These are phyloP conservation scores for Dilophus febrilis DNA, from an alignment of 2,888 invertebrate species.

Conservation along the genomic window DNA sequence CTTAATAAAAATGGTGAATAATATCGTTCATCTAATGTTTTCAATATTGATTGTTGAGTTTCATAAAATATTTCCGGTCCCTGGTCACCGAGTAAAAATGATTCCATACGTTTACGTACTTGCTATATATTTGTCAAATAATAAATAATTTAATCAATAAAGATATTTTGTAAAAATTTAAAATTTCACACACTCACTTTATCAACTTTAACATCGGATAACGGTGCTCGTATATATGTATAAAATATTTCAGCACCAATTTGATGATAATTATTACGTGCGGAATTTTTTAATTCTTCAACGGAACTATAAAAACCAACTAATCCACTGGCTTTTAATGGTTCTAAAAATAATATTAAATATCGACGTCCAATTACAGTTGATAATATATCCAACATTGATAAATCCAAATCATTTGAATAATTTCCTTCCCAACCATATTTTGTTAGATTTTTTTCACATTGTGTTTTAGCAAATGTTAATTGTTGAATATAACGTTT, in stretches of 20 bases:
- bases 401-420: conserved; percentile 40
- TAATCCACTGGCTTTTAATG: conserved; percentile 65
- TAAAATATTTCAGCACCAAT: conserved; percentile 84
- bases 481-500: conserved; percentile 71
- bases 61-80: conserved; percentile 79
- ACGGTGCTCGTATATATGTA: conserved; percentile 66
- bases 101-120: conserved; percentile 69
- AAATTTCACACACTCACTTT: too few species aligned
- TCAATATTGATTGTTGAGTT: conserved; percentile 63
- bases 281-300: conserved; percentile 63
- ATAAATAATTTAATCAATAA: too few species aligned
- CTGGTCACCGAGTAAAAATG: conserved; percentile 71
- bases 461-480: conserved; percentile 62
- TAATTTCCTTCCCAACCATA: conserved; percentile 64
- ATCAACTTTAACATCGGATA: conserved; percentile 66
- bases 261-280: conserved; percentile 64
- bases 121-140: too few species aligned
- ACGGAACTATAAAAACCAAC: conserved; percentile 77
- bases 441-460: conserved; percentile 56
- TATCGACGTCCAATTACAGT: conserved; percentile 65
- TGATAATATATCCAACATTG: conserved; percentile 54
- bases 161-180: too few species aligned
- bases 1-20: conserved; percentile 79
- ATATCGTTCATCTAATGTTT: conserved; percentile 69
- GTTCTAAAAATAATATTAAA: conserved; percentile 65